Base-by-base conservation (phyloP, 1,140 invertebrate species). In the Wiebesia pumilae region DNA sequence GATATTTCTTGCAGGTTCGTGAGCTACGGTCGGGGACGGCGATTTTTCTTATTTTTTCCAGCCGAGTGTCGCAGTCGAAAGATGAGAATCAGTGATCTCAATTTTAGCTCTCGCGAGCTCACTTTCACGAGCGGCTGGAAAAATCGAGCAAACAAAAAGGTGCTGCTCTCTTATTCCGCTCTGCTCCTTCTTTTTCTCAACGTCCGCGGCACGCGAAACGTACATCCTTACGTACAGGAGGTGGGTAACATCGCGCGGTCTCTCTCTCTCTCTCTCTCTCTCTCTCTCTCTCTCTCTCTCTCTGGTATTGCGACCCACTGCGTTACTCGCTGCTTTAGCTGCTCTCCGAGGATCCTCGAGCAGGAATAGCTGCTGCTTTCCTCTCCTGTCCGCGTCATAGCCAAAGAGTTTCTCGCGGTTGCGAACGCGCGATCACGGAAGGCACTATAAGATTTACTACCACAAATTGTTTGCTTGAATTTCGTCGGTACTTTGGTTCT, bases 11-110 rank as follows among this genome's bases (percentile, higher is more conserved):
- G 14, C 43, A 47, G 6, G 6, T 47, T 47, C n/a, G n/a, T n/a
- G n/a, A n/a, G n/a, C n/a, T n/a, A 47, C 14, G 14, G 43, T 47
- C 43, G 14, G 43, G 43, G 14, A 14, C 14, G 43, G 43, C 14
- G 43, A 47, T 47, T 47, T 47, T 47, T 47, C 6, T 47, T 47
- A 47, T 47, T 7, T 47, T 47, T 47, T 47, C 43, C 6, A 58
- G 38, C 3, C 27, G 9, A 47, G n/a, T 77, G 40, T 77, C 78
- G 77, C 43, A 30, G n/a, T 58, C 9, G 24, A 62, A 38, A 35
- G 12, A 51, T 19, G 43, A 71, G 67, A 82, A 82, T 82, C 82
- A 24, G 47, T 84, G 83, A 84, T 84, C 83, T 84, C 73, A 78
- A 84, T 84, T 78, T 78, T 16, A 78, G 65, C 24, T 78, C 75